phyloP scores from a whole-genome alignment of 2,888 invertebrate species.

The Drosophila neonasuta region DNA sequence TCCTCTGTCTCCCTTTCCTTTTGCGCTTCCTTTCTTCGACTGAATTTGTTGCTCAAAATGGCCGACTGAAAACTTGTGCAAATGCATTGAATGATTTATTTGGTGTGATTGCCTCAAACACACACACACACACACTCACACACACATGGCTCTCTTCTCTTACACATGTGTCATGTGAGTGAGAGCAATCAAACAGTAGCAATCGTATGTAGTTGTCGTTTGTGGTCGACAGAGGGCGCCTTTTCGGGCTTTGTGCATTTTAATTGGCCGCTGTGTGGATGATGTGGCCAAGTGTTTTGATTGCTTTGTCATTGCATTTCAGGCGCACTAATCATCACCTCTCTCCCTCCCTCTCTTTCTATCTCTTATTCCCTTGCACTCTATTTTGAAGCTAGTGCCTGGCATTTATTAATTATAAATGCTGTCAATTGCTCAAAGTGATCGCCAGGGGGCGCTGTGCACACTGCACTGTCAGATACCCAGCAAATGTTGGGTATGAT shows the following conservation, averaged over 20 bases:
- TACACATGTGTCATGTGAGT: constrained; percentile 18
- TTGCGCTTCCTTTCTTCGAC: constrained; percentile 6
- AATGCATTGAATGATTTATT: constrained; percentile 76
- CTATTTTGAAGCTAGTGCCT: neutral
- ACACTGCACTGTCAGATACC: neutral
- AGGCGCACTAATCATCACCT: constrained; percentile 59
- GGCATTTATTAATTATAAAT: constrained; percentile 76
- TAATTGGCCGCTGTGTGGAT: constrained; percentile 67
- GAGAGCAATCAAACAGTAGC: constrained; percentile 57
- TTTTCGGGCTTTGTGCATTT: constrained; percentile 69
- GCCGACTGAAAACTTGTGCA: constrained; percentile 56
- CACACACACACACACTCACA: constrained; percentile 7
- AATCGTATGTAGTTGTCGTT: constrained; percentile 43
- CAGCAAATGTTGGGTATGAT: neutral
- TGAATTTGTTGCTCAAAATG: constrained; percentile 55
- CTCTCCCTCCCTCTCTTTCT: neutral
- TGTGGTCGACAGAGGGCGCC: constrained; percentile 67
- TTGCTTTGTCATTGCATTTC: constrained; percentile 70
- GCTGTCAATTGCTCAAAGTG: constrained; percentile 68
- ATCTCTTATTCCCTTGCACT: neutral
- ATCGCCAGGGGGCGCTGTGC: constrained; percentile 50
- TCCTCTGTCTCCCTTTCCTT: neutral
- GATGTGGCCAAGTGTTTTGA: constrained; percentile 69
- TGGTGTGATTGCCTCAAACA: constrained; percentile 72
- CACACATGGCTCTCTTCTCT: constrained; percentile 5